Base-by-base conservation (phyloP, 2,888 invertebrate species). In the Lithophane socia region DNA sequence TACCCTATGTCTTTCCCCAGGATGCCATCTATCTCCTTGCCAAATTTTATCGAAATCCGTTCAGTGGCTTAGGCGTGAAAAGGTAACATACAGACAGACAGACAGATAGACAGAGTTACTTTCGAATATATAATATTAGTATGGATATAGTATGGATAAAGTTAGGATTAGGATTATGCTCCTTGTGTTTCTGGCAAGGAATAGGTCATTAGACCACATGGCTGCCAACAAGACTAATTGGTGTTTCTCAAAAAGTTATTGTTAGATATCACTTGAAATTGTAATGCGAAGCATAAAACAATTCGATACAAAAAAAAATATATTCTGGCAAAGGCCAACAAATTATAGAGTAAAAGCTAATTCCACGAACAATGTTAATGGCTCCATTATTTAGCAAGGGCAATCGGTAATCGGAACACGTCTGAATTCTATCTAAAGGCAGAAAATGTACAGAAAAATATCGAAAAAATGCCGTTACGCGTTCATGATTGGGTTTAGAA, bases 321-420 rank as follows among this genome's bases (percentile, higher is more conserved):
- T n/a, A 71, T 37, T 47, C 54, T 58, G 21, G 47, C 12, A 61
- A 64, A 24, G 21, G 44, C 66, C 63, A 58, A 54, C 72, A 74
- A 79, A 73, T 72, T 76, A 77, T 61, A 16, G 61, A 67, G 73
- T 65, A 73, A 80, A 73, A 84, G 63, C 29, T 77, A 80, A 81
- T 84, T 66, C 60, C 58, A 64, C 69, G 74, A 78, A 63, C 72
- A 37, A 49, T 37, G 60, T 56, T 73, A 81, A 83, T 70, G 58
- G 63, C 42, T 42, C 68, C 56, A 76, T 85, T 76, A 79, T 84
- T 82, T 72, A 67, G 72, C 42, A 47, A 29, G 44, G 63, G 52
- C 16, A 49, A 54, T 83, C 56, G 18, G 72, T 56, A 85, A 71
- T 75, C 73, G 24, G 29, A 72, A 42, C 86, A 75, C 86, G 83